Evolutionary conservation across 2,888 invertebrate species (phyloP).

Genomic region (Diogma glabrata): DNA sequence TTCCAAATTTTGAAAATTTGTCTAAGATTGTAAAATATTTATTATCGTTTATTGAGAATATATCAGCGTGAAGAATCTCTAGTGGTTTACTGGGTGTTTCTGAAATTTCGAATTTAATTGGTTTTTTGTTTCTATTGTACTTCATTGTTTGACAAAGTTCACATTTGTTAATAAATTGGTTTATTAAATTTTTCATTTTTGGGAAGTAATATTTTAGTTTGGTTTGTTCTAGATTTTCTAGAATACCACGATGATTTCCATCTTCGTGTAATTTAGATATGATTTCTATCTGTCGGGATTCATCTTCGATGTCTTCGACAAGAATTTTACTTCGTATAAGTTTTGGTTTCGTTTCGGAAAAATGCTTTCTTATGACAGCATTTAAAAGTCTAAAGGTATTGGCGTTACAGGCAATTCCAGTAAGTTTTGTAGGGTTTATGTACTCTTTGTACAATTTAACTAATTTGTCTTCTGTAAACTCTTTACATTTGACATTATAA

Average conservation of each 20-base stretch:
- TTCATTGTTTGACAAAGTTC: conserved; percentile 10
- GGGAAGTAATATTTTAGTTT: conserved; percentile 14
- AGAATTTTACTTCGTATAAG: background rate
- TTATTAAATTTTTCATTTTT: conserved; percentile 12
- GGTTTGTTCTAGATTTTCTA: conserved; percentile 10
- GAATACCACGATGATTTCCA: conserved; percentile 11
- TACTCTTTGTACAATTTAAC: no score
- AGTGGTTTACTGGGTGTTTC: conserved; percentile 15
- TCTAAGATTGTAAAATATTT: conserved; percentile 16
- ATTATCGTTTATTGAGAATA: conserved; percentile 15
- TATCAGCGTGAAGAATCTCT: conserved; percentile 17
- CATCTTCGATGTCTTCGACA: conserved; percentile 3
- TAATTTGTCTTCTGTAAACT: background rate
- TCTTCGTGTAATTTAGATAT: no score
- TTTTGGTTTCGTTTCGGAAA: background rate
- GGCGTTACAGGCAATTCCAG: no score
- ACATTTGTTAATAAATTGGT: background rate
- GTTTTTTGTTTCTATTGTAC: conserved; percentile 15
- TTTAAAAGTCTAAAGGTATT: no score
- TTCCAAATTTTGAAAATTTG: conserved; percentile 11
- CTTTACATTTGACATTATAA: background rate
- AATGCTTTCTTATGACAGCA: no score
- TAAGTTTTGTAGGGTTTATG: no score
- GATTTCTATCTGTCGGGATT: no score
- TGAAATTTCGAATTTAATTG: conserved; percentile 12